Evolutionary conservation across 1,140 invertebrate species (phyloP).

Genomic region (Drosophila watanabei): DNA sequence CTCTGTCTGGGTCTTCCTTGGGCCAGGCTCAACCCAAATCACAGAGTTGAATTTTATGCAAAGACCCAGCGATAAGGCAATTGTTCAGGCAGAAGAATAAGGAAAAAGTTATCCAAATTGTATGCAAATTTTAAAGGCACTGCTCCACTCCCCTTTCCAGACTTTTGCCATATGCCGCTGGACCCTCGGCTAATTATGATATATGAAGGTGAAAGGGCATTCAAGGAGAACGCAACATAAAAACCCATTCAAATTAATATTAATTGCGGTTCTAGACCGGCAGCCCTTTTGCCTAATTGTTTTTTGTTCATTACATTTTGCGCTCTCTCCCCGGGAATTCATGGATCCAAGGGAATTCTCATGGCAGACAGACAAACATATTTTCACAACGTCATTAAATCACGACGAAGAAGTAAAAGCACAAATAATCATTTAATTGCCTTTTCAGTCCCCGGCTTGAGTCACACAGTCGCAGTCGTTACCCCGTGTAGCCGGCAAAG

Average conservation of each 20-base stretch:
- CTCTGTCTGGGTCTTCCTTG: neutral
- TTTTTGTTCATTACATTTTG: conserved; percentile 66
- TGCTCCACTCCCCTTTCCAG: neutral
- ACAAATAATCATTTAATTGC: conserved; percentile 79
- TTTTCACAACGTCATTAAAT: conserved; percentile 70
- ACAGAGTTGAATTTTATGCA: conserved; percentile 69
- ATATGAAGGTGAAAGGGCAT: conserved; percentile 56
- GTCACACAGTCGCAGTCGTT: conserved; percentile 43
- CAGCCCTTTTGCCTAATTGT: conserved; percentile 66
- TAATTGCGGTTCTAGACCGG: conserved; percentile 65
- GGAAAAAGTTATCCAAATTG: conserved; percentile 39
- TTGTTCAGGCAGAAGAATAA: conserved; percentile 22
- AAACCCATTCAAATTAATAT: conserved; percentile 75
- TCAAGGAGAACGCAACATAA: conserved; percentile 57
- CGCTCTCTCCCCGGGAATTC: neutral
- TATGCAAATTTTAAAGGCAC: conserved; percentile 64
- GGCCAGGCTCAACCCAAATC: conserved; percentile 33
- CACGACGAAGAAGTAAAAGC: conserved; percentile 45
- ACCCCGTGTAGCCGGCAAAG: conserved; percentile 49
- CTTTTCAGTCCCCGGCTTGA: conserved; percentile 30
- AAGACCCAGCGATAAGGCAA: conserved; percentile 30
- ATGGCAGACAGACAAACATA: conserved; percentile 50
- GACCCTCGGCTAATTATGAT: conserved; percentile 72
- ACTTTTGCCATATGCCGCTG: conserved; percentile 19
- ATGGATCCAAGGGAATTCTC: neutral